phyloP scores from a whole-genome alignment of 2,797 vertebrate species.

The Botia almorhae region DNA sequence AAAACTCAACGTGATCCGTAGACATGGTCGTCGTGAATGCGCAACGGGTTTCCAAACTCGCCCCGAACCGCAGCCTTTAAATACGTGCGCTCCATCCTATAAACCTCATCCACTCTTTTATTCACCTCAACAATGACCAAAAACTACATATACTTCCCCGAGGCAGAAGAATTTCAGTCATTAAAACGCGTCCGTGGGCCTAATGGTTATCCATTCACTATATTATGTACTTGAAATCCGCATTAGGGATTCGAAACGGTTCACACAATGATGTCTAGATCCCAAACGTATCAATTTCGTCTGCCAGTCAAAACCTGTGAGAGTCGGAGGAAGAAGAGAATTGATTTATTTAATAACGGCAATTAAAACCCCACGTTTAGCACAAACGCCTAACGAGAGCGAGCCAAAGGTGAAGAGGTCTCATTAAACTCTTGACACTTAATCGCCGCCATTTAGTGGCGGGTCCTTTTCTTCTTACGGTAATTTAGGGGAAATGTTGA shows the following conservation, averaged over 20 bases:
- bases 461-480: slow-evolving; percentile 73
- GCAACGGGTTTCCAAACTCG: slow-evolving; percentile 48
- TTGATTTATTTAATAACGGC: slow-evolving; percentile 88
- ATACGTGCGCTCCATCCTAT: slow-evolving; percentile 69
- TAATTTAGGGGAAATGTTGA: slow-evolving; percentile 80
- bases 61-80: slow-evolving; percentile 65
- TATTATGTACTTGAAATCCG: slow-evolving; percentile 73
- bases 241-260: slow-evolving; percentile 61
- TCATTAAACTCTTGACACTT: slow-evolving; percentile 86
- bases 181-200: slow-evolving; percentile 74
- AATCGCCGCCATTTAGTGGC: slow-evolving; percentile 81
- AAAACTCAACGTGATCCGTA: slow-evolving; percentile 78
- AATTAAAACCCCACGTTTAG: slow-evolving; percentile 83
- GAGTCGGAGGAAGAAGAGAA: slow-evolving; percentile 69
- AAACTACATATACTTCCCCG: slow-evolving; percentile 68
- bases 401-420: slow-evolving; percentile 83
- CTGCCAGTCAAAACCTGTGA: slow-evolving; percentile 78
- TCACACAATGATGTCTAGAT: slow-evolving; percentile 66
- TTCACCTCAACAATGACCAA: slow-evolving; percentile 73
- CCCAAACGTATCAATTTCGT: slow-evolving; percentile 70
- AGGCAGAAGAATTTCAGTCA: slow-evolving; percentile 69
- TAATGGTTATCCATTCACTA: slow-evolving; percentile 68
- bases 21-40: slow-evolving; percentile 75
- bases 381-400: slow-evolving; percentile 74
- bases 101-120: slow-evolving; percentile 74